Percentiles rank a stretch among this genome's conserved stretches.
phyloP scores from a whole-genome alignment of 1,140 invertebrate genomes.

The Leptonema lineaticorne region DNA sequence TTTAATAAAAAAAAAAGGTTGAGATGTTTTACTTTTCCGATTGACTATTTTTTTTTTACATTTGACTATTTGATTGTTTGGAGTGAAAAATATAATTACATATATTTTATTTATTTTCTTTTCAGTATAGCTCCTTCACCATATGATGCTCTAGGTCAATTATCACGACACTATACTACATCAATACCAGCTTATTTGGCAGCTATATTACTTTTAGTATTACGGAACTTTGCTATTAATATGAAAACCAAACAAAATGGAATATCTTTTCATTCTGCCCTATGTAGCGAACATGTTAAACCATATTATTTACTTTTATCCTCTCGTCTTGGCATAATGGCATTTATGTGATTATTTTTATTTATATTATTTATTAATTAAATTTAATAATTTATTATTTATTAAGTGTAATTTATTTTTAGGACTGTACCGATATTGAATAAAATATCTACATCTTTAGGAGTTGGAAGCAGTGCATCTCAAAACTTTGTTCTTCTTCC shows the following conservation, averaged over 20 bases:
- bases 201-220: conserved; percentile 49
- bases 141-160: conserved; percentile 46
- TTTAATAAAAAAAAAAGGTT: too few species aligned
- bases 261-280: conserved; percentile 48
- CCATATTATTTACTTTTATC: conserved; percentile 50
- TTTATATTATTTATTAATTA: neutral
- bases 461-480: conserved; percentile 18
- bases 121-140: conserved; percentile 46
- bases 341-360: conserved; percentile 44
- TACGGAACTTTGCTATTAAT: conserved; percentile 47
- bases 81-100: neutral
- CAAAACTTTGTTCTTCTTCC: conserved; percentile 45
- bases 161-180: conserved; percentile 49
- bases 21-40: neutral
- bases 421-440: conserved; percentile 22
- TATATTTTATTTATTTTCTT: conserved; percentile 37
- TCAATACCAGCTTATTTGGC: conserved; percentile 49
- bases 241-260: conserved; percentile 42
- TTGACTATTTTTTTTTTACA: neutral
- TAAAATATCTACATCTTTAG: conserved; percentile 45
- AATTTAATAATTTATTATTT: neutral
- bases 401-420: conserved; percentile 17
- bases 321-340: conserved; percentile 42
- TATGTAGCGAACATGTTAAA: conserved; percentile 47
- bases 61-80: neutral